phyloP scores from a whole-genome alignment of 2,888 invertebrate species.

The Netelia virgata region DNA sequence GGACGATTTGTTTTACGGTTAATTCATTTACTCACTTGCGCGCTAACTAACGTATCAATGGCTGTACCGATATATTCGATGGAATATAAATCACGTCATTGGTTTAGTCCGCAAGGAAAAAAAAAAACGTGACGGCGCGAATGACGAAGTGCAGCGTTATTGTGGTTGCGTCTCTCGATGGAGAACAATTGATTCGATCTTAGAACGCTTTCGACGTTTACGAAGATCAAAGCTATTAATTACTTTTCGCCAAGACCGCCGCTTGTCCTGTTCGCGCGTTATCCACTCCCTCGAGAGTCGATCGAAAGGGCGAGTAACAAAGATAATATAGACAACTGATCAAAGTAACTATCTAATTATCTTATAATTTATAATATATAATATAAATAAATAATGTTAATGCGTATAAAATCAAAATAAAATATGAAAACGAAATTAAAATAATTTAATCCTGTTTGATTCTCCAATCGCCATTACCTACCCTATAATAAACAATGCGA shows the following conservation, averaged over 20 bases:
- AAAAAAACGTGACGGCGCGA: conserved; percentile 25
- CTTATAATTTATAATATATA: too few relatives aligned
- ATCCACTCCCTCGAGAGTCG: conserved; percentile 6
- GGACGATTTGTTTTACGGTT: conserved; percentile 35
- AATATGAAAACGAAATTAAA: too few relatives aligned
- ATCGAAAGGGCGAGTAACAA: neutral
- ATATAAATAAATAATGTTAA: too few relatives aligned
- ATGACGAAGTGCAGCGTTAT: conserved; percentile 11
- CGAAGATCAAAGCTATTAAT: conserved; percentile 42
- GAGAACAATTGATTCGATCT: conserved; percentile 54
- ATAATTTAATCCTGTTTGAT: too few relatives aligned
- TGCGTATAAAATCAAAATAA: too few relatives aligned
- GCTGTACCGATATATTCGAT: conserved; percentile 3
- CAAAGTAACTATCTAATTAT: too few relatives aligned
- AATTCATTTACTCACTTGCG: conserved; percentile 34
- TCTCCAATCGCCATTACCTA: too few relatives aligned
- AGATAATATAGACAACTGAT: too few relatives aligned
- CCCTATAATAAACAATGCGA: too few relatives aligned
- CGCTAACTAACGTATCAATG: conserved; percentile 48
- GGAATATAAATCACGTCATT: conserved; percentile 50
- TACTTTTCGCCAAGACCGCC: conserved; percentile 40
- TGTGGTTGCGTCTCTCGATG: neutral
- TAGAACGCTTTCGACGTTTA: conserved; percentile 30
- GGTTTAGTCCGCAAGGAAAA: conserved; percentile 9
- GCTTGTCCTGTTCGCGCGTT: neutral